Conservation (phyloP, 2,797 vertebrate genomes). For the Arvicola amphibius region DNA sequence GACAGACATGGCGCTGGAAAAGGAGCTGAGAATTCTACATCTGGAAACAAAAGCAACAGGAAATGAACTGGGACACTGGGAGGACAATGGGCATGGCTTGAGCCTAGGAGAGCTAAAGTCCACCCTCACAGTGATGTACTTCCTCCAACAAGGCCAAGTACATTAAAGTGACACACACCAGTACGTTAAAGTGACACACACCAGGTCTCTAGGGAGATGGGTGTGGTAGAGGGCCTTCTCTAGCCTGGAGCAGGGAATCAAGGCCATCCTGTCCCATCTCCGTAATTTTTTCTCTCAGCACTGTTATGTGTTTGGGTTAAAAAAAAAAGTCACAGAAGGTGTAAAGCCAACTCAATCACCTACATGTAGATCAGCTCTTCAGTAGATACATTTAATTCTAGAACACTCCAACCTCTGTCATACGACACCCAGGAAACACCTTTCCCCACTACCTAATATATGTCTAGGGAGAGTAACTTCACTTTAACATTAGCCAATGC, state of each 20-base stretch:
- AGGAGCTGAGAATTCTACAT: background rate
- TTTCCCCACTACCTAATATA: background rate
- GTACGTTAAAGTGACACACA: background rate
- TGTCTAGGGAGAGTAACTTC: background rate
- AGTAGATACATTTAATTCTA: background rate
- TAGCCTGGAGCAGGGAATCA: background rate
- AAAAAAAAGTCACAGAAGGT: background rate
- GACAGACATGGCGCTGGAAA: background rate
- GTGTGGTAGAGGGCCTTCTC: background rate
- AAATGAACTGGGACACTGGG: background rate
- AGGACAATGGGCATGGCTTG: background rate
- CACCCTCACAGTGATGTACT: background rate
- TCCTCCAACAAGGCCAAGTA: background rate
- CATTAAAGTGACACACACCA: background rate
- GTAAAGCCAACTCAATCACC: background rate
- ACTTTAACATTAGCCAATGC: background rate
- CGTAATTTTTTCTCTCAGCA: background rate
- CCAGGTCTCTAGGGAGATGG: background rate
- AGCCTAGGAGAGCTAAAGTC: background rate
- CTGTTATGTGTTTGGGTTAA: background rate
- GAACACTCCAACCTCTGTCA: background rate
- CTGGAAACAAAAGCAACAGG: background rate
- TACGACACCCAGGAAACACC: background rate
- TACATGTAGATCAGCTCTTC: too few relatives aligned
- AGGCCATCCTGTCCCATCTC: too few relatives aligned